Base-by-base conservation (phyloP, 1,140 invertebrate genomes). In the Drosophila pseudoananassae region DNA sequence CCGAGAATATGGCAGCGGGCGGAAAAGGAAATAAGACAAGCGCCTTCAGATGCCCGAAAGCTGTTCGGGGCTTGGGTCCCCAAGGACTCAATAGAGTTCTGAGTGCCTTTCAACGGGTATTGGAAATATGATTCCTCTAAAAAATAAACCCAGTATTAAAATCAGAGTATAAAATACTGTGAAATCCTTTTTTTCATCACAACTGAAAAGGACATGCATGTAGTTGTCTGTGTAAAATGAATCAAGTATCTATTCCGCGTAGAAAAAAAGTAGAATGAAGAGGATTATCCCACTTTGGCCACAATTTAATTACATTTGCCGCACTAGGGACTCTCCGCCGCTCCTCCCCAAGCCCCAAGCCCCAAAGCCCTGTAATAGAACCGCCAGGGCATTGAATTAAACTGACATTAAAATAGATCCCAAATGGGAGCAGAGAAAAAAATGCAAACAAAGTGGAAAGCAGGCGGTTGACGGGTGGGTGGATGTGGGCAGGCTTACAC, bases 241-340 rank as follows among this genome's bases (percentile, higher is more conserved):
- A 33, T 47, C 63, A 46, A 46, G 40, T 63, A 54, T 47, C 56
- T 33, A 63, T 53, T 72, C 68, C 61, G 53, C 14, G 10, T 36
- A 64, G 25, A 52, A 76, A 47, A 53, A 56, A 53, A 20, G 31
- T 33, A 36, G 33, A 12, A 36, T 14, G 51, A 43, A 25, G 45
- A 29, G 33, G 57, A 72, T 78, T 59, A 60, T 50, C 71, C 66
- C 66, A 73, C 57, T 69, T 57, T 76, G 83, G 78, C 78, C 83
- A 88, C 78, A 87, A 87, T 88, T 87, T 87, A 87, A 87, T 87
- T 88, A 87, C 83, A 87, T 72, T 76, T 87, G 69, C 78, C 72
- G 63, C 77, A 81, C 80, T 65, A 60, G 70, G 64, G 68, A 51
- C 40, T 17, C 23, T 47, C 51, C 10, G 5, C 15, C 27, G 43